Percentiles rank a stretch among this genome's conserved stretches.
phyloP scores from a whole-genome alignment of 2,797 vertebrate genomes.

The Coracias cyanogaster region DNA sequence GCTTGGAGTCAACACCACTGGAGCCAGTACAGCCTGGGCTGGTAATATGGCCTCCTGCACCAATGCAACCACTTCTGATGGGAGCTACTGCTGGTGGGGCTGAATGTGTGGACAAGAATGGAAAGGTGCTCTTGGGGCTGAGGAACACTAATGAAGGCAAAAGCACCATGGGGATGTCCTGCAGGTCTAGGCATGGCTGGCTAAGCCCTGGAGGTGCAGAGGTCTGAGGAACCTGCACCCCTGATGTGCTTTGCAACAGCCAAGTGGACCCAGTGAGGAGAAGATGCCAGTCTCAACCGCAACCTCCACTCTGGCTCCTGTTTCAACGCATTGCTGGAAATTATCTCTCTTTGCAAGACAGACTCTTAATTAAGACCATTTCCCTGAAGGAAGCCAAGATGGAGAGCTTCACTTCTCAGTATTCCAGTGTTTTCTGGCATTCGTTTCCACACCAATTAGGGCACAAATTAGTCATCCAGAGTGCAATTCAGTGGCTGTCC shows the following conservation, averaged over 20 bases:
- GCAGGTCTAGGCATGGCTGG: not conserved
- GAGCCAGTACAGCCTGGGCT: not conserved
- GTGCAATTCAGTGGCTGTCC: constrained; percentile 10
- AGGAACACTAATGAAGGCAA: not conserved
- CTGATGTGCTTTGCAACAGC: not conserved
- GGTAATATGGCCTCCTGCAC: not conserved
- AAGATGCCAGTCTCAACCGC: fast-evolving
- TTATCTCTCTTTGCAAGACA: constrained; percentile 55
- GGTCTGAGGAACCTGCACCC: not conserved
- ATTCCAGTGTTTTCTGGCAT: constrained; percentile 37
- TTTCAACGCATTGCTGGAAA: constrained; percentile 6
- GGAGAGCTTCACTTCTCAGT: constrained; percentile 46
- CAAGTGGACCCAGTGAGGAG: not conserved
- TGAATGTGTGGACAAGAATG: not conserved
- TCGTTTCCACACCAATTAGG: constrained; percentile 43
- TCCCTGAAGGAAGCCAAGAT: constrained; percentile 68
- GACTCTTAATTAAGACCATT: constrained; percentile 70
- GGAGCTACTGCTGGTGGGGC: not conserved
- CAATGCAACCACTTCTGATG: not conserved
- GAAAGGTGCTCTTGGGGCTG: not conserved
- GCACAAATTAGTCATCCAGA: constrained; percentile 22
- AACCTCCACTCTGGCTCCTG: not conserved
- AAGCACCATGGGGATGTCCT: not conserved
- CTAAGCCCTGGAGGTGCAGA: not conserved
- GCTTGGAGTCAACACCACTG: not conserved